A percentile compares a stretch with the other conserved stretches of the same genome.
phyloP scores from a whole-genome alignment of 1,140 invertebrate genomes.

The Tetramorium alpestre region DNA sequence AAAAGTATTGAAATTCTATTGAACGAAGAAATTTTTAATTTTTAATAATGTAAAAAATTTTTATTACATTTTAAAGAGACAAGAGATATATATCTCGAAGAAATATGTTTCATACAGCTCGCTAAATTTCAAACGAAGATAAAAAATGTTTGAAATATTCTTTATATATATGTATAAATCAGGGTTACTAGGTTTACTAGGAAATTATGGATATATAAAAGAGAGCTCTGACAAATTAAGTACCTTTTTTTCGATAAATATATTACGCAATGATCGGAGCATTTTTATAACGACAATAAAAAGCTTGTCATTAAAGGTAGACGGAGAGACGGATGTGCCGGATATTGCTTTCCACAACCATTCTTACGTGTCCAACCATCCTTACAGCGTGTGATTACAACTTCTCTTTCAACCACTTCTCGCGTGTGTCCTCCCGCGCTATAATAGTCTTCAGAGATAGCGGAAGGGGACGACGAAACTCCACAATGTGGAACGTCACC shows the following conservation, averaged over 20 bases:
- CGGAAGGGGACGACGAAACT: conserved; percentile 25
- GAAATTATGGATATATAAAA: not conserved
- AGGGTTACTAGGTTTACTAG: not conserved
- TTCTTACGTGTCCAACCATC: conserved; percentile 22
- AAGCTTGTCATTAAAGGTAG: not conserved
- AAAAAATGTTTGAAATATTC: not conserved
- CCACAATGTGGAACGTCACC: conserved; percentile 33
- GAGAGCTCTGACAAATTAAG: not conserved
- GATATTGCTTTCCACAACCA: conserved; percentile 32
- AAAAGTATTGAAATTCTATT: not conserved
- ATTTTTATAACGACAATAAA: conserved; percentile 3
- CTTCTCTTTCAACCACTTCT: not conserved
- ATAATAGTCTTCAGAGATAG: conserved; percentile 33
- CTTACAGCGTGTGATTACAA: conserved; percentile 22
- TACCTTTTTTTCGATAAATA: not conserved
- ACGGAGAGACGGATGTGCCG: not conserved
- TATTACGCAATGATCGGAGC: not conserved
- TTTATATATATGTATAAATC: not conserved
- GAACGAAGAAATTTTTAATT: not conserved
- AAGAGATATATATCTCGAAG: not conserved
- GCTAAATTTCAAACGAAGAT: not conserved
- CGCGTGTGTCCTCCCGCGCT: not conserved
- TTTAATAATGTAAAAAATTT: not conserved
- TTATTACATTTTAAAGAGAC: not conserved
- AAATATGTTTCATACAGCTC: not conserved